A percentile compares a stretch with the other conserved stretches of the same genome.
phyloP scores from a whole-genome alignment of 53 echinoderm and acorn worm species.

The Holothuria scabra region DNA sequence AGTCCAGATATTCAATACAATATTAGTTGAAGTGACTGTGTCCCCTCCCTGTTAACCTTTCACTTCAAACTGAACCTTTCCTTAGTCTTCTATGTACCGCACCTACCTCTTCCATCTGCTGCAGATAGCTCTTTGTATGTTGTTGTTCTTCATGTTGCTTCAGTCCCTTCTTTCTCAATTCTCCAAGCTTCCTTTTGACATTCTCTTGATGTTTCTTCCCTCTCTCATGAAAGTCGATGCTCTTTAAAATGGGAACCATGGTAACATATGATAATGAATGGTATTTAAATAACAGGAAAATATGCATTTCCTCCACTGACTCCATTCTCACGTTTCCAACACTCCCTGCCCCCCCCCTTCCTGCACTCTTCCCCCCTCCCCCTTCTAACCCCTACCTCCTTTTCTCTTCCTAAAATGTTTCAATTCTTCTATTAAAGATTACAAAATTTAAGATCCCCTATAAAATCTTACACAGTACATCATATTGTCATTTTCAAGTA shows the following conservation, averaged over 20 bases:
- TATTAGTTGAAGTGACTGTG: neutral
- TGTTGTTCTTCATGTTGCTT: slow-evolving; percentile 76
- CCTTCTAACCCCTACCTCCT: too few species aligned
- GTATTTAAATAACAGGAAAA: neutral
- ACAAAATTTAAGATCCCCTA: too few species aligned
- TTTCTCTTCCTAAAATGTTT: too few species aligned
- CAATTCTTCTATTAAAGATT: too few species aligned
- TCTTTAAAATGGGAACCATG: slow-evolving; percentile 51
- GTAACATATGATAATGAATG: neutral
- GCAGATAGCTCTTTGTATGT: slow-evolving; percentile 56
- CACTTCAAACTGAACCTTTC: too few species aligned
- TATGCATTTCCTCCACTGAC: neutral
- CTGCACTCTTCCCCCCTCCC: too few species aligned
- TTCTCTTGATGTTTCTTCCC: slow-evolving; percentile 95
- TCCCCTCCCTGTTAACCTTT: too few species aligned
- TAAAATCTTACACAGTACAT: too few species aligned
- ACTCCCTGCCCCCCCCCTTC: too few species aligned
- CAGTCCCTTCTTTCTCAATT: slow-evolving; percentile 83
- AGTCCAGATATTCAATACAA: too few species aligned
- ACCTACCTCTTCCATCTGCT: slow-evolving; percentile 86
- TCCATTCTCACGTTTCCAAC: neutral
- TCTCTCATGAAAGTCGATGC: slow-evolving; percentile 93
- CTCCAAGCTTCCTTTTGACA: slow-evolving; percentile 84
- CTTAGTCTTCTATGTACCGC: neutral
- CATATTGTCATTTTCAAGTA: too few species aligned